These are phyloP conservation scores for Phymatocera aterrima DNA, from an alignment of 2,888 invertebrate genomes.

Conservation along the genomic window DNA sequence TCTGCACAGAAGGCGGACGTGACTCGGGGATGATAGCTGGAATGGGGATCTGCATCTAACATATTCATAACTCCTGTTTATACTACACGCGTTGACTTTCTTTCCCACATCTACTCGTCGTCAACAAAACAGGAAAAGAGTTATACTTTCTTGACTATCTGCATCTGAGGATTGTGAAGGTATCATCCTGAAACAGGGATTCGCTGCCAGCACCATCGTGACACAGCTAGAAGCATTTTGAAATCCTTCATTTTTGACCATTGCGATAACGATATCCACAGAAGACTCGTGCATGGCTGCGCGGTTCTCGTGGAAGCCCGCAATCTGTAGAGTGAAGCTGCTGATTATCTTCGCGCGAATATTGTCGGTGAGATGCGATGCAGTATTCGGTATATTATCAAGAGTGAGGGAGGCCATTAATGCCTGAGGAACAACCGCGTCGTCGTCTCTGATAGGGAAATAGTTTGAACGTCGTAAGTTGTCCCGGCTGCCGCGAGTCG, in stretches of 20 bases:
- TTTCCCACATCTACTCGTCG: neutral
- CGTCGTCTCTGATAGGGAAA: constrained; percentile 50
- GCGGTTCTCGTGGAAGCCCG: neutral
- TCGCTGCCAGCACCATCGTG: too few relatives aligned
- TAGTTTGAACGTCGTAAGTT: constrained; percentile 68
- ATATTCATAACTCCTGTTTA: constrained; percentile 69
- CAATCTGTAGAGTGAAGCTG: neutral
- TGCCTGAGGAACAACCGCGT: constrained; percentile 28
- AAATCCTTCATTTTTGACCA: too few relatives aligned
- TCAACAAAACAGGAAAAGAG: neutral
- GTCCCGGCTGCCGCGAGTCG: constrained; percentile 62
- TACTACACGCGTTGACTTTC: constrained; percentile 18
- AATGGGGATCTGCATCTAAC: constrained; percentile 62
- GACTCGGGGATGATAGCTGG: constrained; percentile 46
- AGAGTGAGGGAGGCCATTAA: constrained; percentile 21
- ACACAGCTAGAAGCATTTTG: too few relatives aligned
- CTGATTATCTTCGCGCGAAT: neutral
- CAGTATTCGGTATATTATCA: constrained; percentile 27
- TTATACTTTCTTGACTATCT: too few relatives aligned
- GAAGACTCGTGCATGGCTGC: too few relatives aligned
- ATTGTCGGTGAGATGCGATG: constrained; percentile 15
- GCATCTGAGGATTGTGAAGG: neutral
- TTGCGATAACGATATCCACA: too few relatives aligned
- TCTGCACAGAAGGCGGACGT: constrained; percentile 51
- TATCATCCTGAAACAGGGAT: too few relatives aligned